A percentile compares a stretch with the other conserved stretches of the same genome.
Conservation (phyloP, 2,888 invertebrate species). For the Ommatoiulus sabulosus region DNA sequence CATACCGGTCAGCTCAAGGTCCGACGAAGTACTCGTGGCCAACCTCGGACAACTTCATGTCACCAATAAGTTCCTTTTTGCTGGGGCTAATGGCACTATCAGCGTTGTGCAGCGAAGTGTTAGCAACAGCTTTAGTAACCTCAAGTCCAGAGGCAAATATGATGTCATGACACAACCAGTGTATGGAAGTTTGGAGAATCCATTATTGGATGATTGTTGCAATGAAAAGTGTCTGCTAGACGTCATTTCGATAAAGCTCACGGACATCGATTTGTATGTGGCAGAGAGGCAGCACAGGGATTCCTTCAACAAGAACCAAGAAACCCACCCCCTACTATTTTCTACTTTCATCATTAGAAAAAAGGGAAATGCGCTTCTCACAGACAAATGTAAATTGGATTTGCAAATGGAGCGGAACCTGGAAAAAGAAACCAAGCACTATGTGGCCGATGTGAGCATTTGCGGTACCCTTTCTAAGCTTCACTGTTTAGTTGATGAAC, state of each 20-base stretch:
- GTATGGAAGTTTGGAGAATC: slow-evolving; percentile 71
- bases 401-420: slow-evolving; percentile 87
- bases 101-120: slow-evolving; percentile 57
- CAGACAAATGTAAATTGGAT: slow-evolving; percentile 83
- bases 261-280: slow-evolving; percentile 82
- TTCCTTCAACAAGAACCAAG: slow-evolving; percentile 60
- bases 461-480: slow-evolving; percentile 88
- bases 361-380: slow-evolving; percentile 73
- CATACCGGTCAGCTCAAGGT: slow-evolving; percentile 85
- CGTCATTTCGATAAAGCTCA: slow-evolving; percentile 78
- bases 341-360: slow-evolving; percentile 66
- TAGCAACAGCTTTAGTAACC: slow-evolving; percentile 3
- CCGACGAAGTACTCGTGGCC: slow-evolving; percentile 81
- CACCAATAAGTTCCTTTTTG: slow-evolving; percentile 78
- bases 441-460: slow-evolving; percentile 84
- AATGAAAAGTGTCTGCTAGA: slow-evolving; percentile 74
- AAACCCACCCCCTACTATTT: slow-evolving; percentile 63
- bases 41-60: slow-evolving; percentile 84
- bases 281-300: slow-evolving; percentile 70
- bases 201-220: slow-evolving; percentile 61
- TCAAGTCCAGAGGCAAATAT: slow-evolving; percentile 56
- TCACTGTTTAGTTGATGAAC: slow-evolving; percentile 82
- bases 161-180: slow-evolving; percentile 70
- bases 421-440: slow-evolving; percentile 72
- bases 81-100: slow-evolving; percentile 64